Conservation (phyloP, 2,888 invertebrate genomes). For the Erebia ligea region DNA sequence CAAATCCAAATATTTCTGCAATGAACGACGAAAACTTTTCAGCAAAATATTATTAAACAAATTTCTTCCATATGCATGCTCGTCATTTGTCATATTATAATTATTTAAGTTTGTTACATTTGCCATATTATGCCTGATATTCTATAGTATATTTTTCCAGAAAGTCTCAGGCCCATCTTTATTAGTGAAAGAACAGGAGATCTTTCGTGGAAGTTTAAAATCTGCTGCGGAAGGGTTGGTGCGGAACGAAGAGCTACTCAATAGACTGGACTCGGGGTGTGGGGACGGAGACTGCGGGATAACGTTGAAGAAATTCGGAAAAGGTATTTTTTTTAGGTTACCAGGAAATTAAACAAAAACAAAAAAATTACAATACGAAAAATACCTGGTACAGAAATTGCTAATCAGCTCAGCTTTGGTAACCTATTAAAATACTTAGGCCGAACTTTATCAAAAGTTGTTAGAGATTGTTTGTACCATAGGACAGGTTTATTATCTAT, state of each 20-base stretch:
- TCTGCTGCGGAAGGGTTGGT: constrained; percentile 80
- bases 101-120: no score
- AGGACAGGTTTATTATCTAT: no score
- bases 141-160: constrained; percentile 36
- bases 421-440: no score
- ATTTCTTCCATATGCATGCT: no score
- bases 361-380: no score
- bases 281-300: constrained; percentile 91
- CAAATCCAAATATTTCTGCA: not conserved
- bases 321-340: constrained; percentile 58
- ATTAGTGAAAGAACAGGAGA: constrained; percentile 52
- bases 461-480: no score
- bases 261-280: constrained; percentile 86
- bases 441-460: no score
- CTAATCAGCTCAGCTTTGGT: not conserved
- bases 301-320: constrained; percentile 84
- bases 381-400: not conserved
- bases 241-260: constrained; percentile 83
- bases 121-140: not conserved
- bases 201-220: constrained; percentile 65
- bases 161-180: constrained; percentile 57
- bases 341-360: no score
- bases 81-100: no score
- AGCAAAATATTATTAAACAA: not conserved
- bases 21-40: not conserved